Conservation (phyloP, 1,140 invertebrate genomes). For the Aethina tumida region DNA sequence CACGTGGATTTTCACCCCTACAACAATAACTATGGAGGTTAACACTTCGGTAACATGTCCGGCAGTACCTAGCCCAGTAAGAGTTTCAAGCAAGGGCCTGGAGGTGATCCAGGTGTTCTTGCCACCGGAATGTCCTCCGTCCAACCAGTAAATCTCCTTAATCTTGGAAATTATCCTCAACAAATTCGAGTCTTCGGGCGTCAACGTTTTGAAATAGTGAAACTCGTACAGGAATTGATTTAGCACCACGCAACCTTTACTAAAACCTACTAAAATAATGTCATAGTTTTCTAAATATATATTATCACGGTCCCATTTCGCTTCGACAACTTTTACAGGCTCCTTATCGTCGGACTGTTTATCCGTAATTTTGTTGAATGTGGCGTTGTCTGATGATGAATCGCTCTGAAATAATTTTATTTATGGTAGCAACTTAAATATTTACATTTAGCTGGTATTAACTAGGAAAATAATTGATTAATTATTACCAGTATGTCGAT, state of each 20-base stretch:
- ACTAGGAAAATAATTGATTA: too few species aligned
- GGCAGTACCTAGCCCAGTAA: slow-evolving; percentile 50
- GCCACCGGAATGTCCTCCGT: slow-evolving; percentile 74
- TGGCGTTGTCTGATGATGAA: too few species aligned
- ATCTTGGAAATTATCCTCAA: slow-evolving; percentile 51
- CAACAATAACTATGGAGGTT: slow-evolving; percentile 19
- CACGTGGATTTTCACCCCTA: slow-evolving; percentile 56
- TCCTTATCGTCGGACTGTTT: not conserved
- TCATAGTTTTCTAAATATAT: slow-evolving; percentile 38
- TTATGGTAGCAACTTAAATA: too few species aligned
- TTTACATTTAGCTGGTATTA: too few species aligned
- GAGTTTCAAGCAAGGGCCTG: slow-evolving; percentile 53
- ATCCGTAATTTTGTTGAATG: too few species aligned
- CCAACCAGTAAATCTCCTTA: slow-evolving; percentile 73
- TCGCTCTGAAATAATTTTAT: too few species aligned
- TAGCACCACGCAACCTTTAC: slow-evolving; percentile 84
- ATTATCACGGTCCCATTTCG: slow-evolving; percentile 21
- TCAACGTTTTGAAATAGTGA: slow-evolving; percentile 54
- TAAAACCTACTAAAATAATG: slow-evolving; percentile 69
- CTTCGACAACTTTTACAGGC: not conserved
- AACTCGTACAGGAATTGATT: slow-evolving; percentile 85
- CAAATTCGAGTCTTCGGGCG: slow-evolving; percentile 38
- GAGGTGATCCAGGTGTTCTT: slow-evolving; percentile 80
- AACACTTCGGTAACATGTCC: not conserved
- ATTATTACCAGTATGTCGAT: too few species aligned